These are phyloP conservation scores for Ommatoiulus sabulosus DNA, from an alignment of 2,888 invertebrate genomes.

Conservation along the genomic window DNA sequence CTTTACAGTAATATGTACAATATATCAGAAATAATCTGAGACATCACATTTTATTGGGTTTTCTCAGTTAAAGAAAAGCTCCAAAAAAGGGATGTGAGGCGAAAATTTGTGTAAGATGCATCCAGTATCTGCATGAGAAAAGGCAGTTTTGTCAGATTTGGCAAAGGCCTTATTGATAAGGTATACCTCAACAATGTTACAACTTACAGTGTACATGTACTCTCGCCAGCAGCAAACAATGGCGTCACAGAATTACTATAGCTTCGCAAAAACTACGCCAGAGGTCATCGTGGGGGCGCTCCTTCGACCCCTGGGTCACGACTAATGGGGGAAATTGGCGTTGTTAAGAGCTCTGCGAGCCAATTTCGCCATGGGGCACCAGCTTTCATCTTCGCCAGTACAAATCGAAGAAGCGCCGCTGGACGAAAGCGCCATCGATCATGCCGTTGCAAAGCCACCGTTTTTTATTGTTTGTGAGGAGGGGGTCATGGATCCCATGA, in stretches of 20 bases:
- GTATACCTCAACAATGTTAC: too few species aligned
- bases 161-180: too few species aligned
- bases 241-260: background rate
- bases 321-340: conserved; percentile 24
- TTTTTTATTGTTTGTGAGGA: conserved; percentile 29
- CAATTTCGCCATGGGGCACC: conserved; percentile 35
- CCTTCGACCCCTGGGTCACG: conserved; percentile 38
- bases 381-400: conserved; percentile 23
- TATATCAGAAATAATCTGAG: too few species aligned
- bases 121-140: too few species aligned
- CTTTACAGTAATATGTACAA: too few species aligned
- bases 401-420: conserved; percentile 6
- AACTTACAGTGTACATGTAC: too few species aligned
- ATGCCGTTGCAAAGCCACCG: background rate
- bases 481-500: conserved; percentile 9
- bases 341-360: background rate
- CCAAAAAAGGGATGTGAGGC: too few species aligned
- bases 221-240: background rate
- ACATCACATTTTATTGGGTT: too few species aligned
- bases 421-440: background rate
- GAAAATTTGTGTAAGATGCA: too few species aligned
- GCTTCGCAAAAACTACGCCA: background rate
- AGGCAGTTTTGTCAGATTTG: too few species aligned
- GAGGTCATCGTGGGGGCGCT: background rate
- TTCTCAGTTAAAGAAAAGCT: too few species aligned